A percentile compares a stretch with the other conserved stretches of the same genome.
These are phyloP conservation scores for Eidolon helvum DNA, from an alignment of 2,113 vertebrate genomes.

Conservation along the genomic window DNA sequence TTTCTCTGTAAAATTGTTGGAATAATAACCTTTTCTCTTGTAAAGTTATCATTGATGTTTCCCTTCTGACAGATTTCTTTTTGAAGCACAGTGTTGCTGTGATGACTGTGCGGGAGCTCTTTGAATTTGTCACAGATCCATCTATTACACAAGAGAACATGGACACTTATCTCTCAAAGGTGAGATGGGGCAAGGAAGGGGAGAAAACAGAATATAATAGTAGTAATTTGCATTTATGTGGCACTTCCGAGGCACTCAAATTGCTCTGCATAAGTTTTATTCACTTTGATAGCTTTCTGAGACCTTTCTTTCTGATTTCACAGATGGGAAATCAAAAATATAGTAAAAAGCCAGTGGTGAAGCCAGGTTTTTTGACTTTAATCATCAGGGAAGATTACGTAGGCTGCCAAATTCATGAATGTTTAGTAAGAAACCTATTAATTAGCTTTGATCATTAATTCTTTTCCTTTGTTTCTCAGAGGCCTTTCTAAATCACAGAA, in stretches of 20 bases:
- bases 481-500: background rate
- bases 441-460: background rate
- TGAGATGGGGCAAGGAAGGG: constrained; percentile 52
- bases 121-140: constrained; percentile 95
- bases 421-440: background rate
- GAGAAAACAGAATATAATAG: too few species aligned
- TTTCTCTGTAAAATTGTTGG: background rate
- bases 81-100: constrained; percentile 88
- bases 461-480: background rate
- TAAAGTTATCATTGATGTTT: background rate
- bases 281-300: background rate
- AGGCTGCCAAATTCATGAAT: background rate
- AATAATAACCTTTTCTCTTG: background rate
- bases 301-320: background rate
- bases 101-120: constrained; percentile 96
- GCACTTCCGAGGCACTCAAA: background rate
- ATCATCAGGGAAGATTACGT: background rate
- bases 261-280: background rate
- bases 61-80: constrained; percentile 90
- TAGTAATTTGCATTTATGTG: background rate
- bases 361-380: background rate
- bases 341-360: background rate
- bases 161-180: constrained; percentile 93
- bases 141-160: constrained; percentile 91
- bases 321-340: background rate